A percentile compares a stretch with the other conserved stretches of the same genome.
These are phyloP conservation scores for Chrysolina haemoptera DNA, from an alignment of 2,888 invertebrate species.

Conservation along the genomic window DNA sequence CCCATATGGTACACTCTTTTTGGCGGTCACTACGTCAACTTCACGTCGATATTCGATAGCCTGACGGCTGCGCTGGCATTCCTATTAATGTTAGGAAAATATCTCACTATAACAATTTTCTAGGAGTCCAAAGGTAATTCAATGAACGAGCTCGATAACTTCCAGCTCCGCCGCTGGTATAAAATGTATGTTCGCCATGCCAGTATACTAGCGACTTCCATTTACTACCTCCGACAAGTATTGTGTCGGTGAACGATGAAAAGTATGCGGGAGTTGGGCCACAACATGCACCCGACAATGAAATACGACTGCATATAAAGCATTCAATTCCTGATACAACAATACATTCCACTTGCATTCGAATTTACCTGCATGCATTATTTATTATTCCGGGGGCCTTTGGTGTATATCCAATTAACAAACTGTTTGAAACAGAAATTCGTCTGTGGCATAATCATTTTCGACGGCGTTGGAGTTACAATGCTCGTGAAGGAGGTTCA, in stretches of 20 bases:
- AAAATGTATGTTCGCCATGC: constrained; percentile 23
- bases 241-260: constrained; percentile 46
- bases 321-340: constrained; percentile 43
- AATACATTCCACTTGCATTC: constrained; percentile 38
- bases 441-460: background rate
- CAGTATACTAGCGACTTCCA: constrained; percentile 38
- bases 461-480: background rate
- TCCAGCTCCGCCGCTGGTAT: background rate
- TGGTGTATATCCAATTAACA: constrained; percentile 39
- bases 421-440: constrained; percentile 21
- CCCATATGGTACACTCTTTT: too few species aligned
- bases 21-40: too few species aligned
- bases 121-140: too few species aligned
- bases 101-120: too few species aligned
- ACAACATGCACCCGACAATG: constrained; percentile 41
- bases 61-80: too few species aligned
- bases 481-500: background rate
- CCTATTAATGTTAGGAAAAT: too few species aligned
- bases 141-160: background rate
- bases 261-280: constrained; percentile 42
- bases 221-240: constrained; percentile 40
- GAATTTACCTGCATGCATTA: constrained; percentile 41
- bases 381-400: constrained; percentile 36
- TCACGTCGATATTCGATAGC: too few species aligned
- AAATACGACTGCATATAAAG: constrained; percentile 42